Evolutionary conservation across 1,140 invertebrate genomes (phyloP).

Genomic region (Grapholita molesta): DNA sequence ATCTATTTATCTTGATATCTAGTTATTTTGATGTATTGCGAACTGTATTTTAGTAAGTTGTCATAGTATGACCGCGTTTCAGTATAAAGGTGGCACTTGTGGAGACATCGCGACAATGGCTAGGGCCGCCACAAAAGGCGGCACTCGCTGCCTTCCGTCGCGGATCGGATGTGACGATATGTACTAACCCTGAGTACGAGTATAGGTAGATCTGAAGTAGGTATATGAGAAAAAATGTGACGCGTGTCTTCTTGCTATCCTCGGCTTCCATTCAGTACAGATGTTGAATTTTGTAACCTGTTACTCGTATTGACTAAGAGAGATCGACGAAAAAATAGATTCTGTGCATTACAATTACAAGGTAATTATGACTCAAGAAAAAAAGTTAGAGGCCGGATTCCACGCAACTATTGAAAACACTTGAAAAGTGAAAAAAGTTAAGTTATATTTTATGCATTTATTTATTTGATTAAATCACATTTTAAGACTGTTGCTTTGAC

Average conservation of each 20-base stretch:
- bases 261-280: neutral
- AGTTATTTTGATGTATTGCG: neutral
- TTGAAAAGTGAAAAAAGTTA: too few species aligned
- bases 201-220: neutral
- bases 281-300: too few species aligned
- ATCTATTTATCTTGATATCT: too few species aligned
- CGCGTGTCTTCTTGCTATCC: neutral
- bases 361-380: too few species aligned
- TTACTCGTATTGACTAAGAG: too few species aligned
- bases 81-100: neutral
- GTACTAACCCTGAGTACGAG: neutral
- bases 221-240: neutral
- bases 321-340: too few species aligned
- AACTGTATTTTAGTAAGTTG: neutral
- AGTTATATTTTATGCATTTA: too few species aligned
- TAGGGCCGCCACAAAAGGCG: neutral
- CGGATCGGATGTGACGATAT: neutral
- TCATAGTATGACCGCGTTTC: neutral
- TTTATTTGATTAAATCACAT: too few species aligned
- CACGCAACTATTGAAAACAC: too few species aligned
- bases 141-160: neutral
- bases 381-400: too few species aligned
- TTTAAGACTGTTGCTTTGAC: too few species aligned
- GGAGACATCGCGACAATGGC: slow-evolving; percentile 9
- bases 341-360: too few species aligned